A percentile compares a stretch with the other conserved stretches of the same genome.
phyloP scores from a whole-genome alignment of 2,797 vertebrate genomes.

The Micrastur ruficollis region DNA sequence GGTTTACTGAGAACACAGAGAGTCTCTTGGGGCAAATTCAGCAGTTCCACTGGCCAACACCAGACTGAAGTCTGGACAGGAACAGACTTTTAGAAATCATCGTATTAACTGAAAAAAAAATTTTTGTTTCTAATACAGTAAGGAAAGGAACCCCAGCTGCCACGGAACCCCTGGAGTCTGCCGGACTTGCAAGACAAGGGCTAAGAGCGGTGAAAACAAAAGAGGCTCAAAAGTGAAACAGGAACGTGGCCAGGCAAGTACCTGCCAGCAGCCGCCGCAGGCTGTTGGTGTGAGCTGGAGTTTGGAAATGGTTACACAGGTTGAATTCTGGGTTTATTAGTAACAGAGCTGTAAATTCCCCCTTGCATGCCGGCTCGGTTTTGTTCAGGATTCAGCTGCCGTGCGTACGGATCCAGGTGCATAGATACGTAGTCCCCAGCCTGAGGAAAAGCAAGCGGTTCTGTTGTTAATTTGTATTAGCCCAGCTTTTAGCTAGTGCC shows the following conservation, averaged over 20 bases:
- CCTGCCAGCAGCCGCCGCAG: accelerated
- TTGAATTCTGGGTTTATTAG: not conserved
- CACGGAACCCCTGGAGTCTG: not conserved
- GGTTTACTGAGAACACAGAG: not conserved
- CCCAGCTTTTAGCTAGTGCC: not conserved
- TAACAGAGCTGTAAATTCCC: not conserved
- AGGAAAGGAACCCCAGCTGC: not conserved
- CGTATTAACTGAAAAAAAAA: not conserved
- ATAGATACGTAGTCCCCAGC: accelerated
- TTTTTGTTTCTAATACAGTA: not conserved
- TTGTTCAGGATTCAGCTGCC: not conserved
- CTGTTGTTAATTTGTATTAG: not conserved
- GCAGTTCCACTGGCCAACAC: not conserved
- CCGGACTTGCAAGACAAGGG: not conserved
- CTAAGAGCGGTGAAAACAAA: accelerated
- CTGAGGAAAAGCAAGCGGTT: not conserved
- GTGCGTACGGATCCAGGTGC: accelerated
- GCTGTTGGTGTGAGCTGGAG: accelerated
- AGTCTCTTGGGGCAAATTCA: not conserved
- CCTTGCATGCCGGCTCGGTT: accelerated
- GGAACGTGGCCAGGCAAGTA: not conserved
- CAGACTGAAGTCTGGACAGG: not conserved
- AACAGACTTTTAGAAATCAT: not conserved
- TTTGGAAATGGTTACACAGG: not conserved
- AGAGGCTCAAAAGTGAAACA: not conserved